Conservation (phyloP, 2,797 vertebrate genomes). For the Champsocephalus esox region DNA sequence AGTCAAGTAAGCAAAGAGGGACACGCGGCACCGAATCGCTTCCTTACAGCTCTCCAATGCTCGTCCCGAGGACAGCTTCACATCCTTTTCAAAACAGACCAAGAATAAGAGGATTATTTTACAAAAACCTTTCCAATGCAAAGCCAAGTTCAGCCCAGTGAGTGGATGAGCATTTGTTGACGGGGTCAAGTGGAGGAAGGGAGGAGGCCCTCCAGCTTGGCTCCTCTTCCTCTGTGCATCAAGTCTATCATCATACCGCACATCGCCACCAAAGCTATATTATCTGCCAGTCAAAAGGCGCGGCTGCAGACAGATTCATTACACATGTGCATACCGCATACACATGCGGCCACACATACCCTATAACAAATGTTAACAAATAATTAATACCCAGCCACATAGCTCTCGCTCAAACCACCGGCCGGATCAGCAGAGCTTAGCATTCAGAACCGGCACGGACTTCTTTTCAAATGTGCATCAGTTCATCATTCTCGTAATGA, state of each 20-base stretch:
- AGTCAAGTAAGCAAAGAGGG: slow-evolving; percentile 70
- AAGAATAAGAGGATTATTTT: slow-evolving; percentile 48
- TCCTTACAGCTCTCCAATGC: slow-evolving; percentile 46
- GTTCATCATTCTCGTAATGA: slow-evolving; percentile 33
- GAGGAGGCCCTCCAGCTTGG: slow-evolving; percentile 28
- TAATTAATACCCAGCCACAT: slow-evolving; percentile 29
- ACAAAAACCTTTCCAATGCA: slow-evolving; percentile 23
- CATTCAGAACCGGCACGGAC: slow-evolving; percentile 30
- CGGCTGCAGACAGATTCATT: slow-evolving; percentile 55
- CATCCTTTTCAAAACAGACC: slow-evolving; percentile 63
- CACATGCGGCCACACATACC: slow-evolving; percentile 30
- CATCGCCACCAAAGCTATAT: slow-evolving; percentile 54
- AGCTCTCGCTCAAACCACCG: slow-evolving; percentile 33
- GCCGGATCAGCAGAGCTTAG: slow-evolving; percentile 41
- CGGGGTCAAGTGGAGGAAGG: slow-evolving; percentile 20
- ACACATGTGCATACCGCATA: slow-evolving; percentile 37
- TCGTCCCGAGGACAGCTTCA: slow-evolving; percentile 56
- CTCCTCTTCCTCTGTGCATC: slow-evolving; percentile 39
- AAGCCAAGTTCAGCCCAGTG: slow-evolving; percentile 40
- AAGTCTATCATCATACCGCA: slow-evolving; percentile 33
- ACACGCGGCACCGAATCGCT: slow-evolving; percentile 48
- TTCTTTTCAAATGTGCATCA: slow-evolving; percentile 19
- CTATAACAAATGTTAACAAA: slow-evolving; percentile 33
- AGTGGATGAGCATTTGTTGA: slow-evolving; percentile 26
- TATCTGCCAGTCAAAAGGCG: slow-evolving; percentile 42